A percentile compares a stretch with the other conserved stretches of the same genome.
phyloP scores from a whole-genome alignment of 2,113 vertebrate genomes.

The Kryptolebias marmoratus region DNA sequence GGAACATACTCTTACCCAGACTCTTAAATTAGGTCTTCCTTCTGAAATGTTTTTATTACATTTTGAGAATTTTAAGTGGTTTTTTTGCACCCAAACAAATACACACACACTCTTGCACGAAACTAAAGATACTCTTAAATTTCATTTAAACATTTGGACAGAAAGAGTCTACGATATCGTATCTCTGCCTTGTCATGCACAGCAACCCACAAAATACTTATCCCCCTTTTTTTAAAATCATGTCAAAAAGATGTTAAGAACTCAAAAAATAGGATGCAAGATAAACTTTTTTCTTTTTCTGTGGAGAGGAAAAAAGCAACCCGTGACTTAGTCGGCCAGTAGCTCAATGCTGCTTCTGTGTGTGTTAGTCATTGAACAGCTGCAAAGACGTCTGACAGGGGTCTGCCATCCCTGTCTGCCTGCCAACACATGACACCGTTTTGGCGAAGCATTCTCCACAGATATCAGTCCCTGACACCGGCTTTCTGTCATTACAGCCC shows the following conservation, averaged over 20 bases:
- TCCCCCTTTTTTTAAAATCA: background rate
- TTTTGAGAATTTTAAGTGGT: background rate
- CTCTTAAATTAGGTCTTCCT: background rate
- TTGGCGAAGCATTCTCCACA: constrained; percentile 43
- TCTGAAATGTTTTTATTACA: background rate
- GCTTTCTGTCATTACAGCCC: constrained; percentile 22
- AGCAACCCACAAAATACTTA: too few species aligned
- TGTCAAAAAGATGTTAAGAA: background rate
- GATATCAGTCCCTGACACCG: constrained; percentile 32
- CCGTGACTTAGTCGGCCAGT: constrained; percentile 4
- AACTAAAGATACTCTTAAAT: background rate
- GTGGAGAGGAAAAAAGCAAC: background rate
- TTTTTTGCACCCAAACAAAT: background rate
- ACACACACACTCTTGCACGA: background rate
- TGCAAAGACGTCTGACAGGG: constrained; percentile 22
- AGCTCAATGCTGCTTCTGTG: constrained; percentile 32
- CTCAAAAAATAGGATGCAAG: background rate
- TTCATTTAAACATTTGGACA: constrained; percentile 29
- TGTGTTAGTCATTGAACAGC: constrained; percentile 45
- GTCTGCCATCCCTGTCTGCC: constrained; percentile 42
- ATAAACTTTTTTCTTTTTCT: constrained; percentile 3
- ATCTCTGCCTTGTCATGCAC: too few species aligned
- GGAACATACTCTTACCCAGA: background rate
- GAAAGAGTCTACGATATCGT: background rate
- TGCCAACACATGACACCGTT: constrained; percentile 62